Evolutionary conservation across 2,113 vertebrate genomes (phyloP).

Genomic region (Corydoras maculifer): DNA sequence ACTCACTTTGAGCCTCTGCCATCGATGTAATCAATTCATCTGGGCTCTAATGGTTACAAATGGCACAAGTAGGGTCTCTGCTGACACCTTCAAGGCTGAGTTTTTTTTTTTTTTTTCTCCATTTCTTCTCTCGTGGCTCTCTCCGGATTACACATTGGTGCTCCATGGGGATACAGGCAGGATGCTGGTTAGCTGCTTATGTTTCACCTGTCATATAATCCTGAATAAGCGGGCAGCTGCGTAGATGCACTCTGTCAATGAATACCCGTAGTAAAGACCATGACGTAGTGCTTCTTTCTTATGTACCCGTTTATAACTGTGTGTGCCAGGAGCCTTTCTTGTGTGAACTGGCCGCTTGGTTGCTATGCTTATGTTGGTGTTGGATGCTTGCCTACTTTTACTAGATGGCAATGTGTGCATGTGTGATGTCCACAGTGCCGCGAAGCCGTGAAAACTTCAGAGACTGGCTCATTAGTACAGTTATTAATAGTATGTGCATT

Average conservation of each 20-base stretch:
- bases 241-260: slow-evolving; percentile 12
- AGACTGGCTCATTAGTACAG: neutral
- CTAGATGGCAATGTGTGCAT: slow-evolving; percentile 33
- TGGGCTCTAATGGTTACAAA: slow-evolving; percentile 50
- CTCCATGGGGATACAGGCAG: slow-evolving; percentile 7
- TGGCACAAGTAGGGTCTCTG: slow-evolving; percentile 44
- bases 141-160: neutral
- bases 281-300: slow-evolving; percentile 13
- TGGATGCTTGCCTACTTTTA: slow-evolving; percentile 43
- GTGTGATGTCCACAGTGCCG: slow-evolving; percentile 26
- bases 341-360: slow-evolving; percentile 42
- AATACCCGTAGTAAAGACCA: neutral
- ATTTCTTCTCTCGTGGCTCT: slow-evolving; percentile 22
- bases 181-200: slow-evolving; percentile 1
- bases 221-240: neutral
- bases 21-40: slow-evolving; percentile 49
- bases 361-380: slow-evolving; percentile 38
- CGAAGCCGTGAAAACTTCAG: neutral
- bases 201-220: slow-evolving; percentile 10
- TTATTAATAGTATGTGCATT: too few species aligned
- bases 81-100: slow-evolving; percentile 36
- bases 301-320: slow-evolving; percentile 25
- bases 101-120: slow-evolving; percentile 26
- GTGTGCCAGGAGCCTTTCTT: slow-evolving; percentile 32
- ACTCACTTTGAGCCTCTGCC: slow-evolving; percentile 29